Evolutionary conservation across 2,797 vertebrate genomes (phyloP).

Genomic region (Astyanax mexicanus): DNA sequence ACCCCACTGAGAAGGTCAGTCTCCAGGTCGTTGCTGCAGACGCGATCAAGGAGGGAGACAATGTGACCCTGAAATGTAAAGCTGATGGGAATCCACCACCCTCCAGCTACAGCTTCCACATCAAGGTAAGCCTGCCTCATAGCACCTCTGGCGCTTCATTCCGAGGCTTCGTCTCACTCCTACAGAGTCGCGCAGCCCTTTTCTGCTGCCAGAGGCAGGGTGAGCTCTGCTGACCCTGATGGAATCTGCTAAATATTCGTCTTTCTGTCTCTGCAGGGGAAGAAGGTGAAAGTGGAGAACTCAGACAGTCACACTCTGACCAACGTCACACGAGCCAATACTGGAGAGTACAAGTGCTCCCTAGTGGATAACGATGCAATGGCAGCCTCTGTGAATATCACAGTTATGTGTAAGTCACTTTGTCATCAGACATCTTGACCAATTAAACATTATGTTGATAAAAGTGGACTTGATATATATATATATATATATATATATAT

Average conservation of each 20-base stretch:
- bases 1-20: constrained; percentile 91
- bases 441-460: not conserved
- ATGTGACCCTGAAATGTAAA: constrained; percentile 90
- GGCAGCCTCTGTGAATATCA: constrained; percentile 78
- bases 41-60: constrained; percentile 89
- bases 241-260: constrained; percentile 1
- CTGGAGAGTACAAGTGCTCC: constrained; percentile 94
- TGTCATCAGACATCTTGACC: not conserved
- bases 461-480: not conserved
- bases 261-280: constrained; percentile 76
- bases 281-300: constrained; percentile 81
- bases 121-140: constrained; percentile 81
- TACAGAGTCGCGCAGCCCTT: not conserved
- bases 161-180: not conserved
- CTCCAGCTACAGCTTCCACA: constrained; percentile 88
- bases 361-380: constrained; percentile 81
- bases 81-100: constrained; percentile 96
- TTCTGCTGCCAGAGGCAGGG: not conserved
- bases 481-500: too few relatives aligned
- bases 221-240: constrained; percentile 6
- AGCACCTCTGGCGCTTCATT: constrained; percentile 16
- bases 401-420: constrained; percentile 89
- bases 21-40: constrained; percentile 82
- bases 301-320: constrained; percentile 78
- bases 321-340: constrained; percentile 81